Percentiles rank a stretch among this genome's conserved stretches.
phyloP scores from a whole-genome alignment of 2,797 vertebrate genomes.

The Siniperca obscura region DNA sequence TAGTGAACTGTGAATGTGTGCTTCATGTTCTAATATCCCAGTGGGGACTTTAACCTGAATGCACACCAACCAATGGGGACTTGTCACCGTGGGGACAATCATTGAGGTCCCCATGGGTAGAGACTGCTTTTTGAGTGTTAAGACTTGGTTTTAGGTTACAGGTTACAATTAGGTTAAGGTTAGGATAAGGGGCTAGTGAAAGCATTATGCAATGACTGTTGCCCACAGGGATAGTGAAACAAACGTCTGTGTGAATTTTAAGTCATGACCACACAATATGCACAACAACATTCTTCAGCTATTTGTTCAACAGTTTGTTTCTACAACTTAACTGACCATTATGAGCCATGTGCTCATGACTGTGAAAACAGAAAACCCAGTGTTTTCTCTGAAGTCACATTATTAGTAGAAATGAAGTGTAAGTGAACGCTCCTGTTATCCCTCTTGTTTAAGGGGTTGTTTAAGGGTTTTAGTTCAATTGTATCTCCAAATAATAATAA shows the following conservation, averaged over 20 bases:
- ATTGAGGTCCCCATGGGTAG: too few species aligned
- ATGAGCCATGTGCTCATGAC: constrained; percentile 47
- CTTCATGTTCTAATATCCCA: too few species aligned
- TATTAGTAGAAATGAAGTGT: constrained; percentile 1
- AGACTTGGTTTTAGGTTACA: too few species aligned
- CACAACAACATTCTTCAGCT: constrained; percentile 28
- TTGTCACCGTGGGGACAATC: too few species aligned
- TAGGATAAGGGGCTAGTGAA: too few species aligned
- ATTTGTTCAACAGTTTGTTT: constrained; percentile 39
- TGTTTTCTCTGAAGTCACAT: constrained; percentile 50
- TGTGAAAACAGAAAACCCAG: constrained; percentile 39
- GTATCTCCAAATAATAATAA: too few species aligned
- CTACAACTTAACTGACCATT: constrained; percentile 43
- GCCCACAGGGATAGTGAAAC: too few species aligned
- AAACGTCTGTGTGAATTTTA: neutral
- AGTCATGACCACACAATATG: constrained; percentile 17
- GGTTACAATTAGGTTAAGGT: too few species aligned
- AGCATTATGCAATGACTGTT: too few species aligned
- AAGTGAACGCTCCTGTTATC: neutral
- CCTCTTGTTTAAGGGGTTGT: neutral
- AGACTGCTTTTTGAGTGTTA: too few species aligned
- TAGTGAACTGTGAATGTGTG: neutral
- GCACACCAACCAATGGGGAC: too few species aligned
- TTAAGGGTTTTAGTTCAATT: neutral
- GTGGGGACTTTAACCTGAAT: too few species aligned